Percentiles rank a stretch among this genome's conserved stretches.
These are phyloP conservation scores for Drosophila cardini DNA, from an alignment of 1,140 invertebrate species.

Conservation along the genomic window DNA sequence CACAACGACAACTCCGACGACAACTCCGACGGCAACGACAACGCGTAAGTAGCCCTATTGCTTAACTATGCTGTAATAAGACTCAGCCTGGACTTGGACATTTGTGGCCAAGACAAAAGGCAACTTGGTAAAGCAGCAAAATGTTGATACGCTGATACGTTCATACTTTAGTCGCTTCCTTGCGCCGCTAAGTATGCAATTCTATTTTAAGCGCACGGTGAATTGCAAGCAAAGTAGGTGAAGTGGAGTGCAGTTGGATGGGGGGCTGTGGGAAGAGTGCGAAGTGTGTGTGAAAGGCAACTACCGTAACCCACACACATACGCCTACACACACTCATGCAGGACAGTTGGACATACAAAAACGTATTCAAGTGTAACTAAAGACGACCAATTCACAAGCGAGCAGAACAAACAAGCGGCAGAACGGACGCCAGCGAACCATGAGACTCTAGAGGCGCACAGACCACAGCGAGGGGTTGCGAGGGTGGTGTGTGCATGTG, in stretches of 20 bases:
- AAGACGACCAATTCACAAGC: slow-evolving; percentile 82
- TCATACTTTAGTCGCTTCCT: slow-evolving; percentile 61
- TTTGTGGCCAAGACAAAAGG: slow-evolving; percentile 57
- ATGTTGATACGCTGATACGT: slow-evolving; percentile 10
- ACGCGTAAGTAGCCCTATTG: slow-evolving; percentile 68
- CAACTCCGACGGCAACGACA: slow-evolving; percentile 36
- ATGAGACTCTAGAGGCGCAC: slow-evolving; percentile 35
- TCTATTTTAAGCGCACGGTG: slow-evolving; percentile 74
- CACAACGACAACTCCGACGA: slow-evolving; percentile 41
- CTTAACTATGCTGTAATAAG: slow-evolving; percentile 82
- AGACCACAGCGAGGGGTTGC: slow-evolving; percentile 1
- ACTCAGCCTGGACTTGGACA: slow-evolving; percentile 57
- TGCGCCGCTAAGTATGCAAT: slow-evolving; percentile 80
- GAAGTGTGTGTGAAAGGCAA: slow-evolving; percentile 32
- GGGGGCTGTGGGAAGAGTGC: background rate
- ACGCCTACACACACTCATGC: slow-evolving; percentile 29
- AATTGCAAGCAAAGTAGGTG: slow-evolving; percentile 72
- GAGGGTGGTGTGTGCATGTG: background rate
- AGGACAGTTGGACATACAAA: slow-evolving; percentile 35
- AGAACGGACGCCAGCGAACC: slow-evolving; percentile 60
- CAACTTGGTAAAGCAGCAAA: slow-evolving; percentile 21
- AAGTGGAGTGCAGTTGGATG: slow-evolving; percentile 57
- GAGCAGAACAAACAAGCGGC: slow-evolving; percentile 63
- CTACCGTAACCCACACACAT: slow-evolving; percentile 55
- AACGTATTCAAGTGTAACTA: slow-evolving; percentile 83